Conservation (phyloP, 53 echinoderm and acorn worm species). For the Temnopleurus reevesii region DNA sequence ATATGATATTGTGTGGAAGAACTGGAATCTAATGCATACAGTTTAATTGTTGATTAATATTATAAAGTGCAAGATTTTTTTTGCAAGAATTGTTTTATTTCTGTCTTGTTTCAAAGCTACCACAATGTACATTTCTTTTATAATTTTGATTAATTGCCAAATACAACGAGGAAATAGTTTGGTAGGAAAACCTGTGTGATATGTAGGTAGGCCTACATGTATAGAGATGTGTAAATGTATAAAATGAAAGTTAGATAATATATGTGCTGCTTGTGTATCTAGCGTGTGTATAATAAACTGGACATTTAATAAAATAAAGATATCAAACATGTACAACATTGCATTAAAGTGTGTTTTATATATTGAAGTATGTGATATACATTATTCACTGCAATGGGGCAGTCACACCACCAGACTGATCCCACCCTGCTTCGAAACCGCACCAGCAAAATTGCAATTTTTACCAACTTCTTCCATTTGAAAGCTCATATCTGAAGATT, state of each 20-base stretch:
- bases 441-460: too few relatives aligned
- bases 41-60: not conserved
- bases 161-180: not conserved
- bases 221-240: not conserved
- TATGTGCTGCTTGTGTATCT: not conserved
- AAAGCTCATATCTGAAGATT: too few relatives aligned
- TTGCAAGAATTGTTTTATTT: not conserved
- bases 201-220: too few relatives aligned
- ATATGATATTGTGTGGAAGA: too few relatives aligned
- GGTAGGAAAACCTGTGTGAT: not conserved
- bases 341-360: not conserved
- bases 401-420: too few relatives aligned
- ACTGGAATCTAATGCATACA: too few relatives aligned
- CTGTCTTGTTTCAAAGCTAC: not conserved
- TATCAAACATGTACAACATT: constrained; percentile 1
- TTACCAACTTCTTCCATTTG: too few relatives aligned
- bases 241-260: constrained; percentile 6
- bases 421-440: too few relatives aligned
- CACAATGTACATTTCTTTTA: not conserved
- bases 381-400: not conserved
- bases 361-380: not conserved
- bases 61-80: not conserved
- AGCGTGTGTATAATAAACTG: constrained; percentile 28
- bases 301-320: constrained; percentile 22
- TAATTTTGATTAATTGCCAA: constrained; percentile 7